Conservation (phyloP, 1,140 invertebrate genomes). For the Zaprionus davidi region DNA sequence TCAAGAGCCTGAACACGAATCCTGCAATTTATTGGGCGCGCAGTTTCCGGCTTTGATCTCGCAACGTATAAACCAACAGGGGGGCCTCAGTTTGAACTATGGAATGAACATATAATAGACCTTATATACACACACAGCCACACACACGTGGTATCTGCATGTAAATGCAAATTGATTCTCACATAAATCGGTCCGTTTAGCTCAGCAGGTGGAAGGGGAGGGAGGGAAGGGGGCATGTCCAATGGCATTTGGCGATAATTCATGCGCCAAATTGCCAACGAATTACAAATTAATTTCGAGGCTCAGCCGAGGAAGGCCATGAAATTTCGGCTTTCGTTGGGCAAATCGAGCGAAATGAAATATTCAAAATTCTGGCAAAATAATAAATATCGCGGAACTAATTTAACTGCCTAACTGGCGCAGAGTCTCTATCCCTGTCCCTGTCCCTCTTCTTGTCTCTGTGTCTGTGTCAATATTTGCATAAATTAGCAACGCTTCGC, state of each 20-base stretch:
- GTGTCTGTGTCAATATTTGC: conserved; percentile 68
- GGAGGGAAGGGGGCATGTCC: conserved; percentile 24
- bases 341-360: conserved; percentile 68
- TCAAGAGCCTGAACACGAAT: conserved; percentile 40
- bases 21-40: conserved; percentile 52
- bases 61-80: neutral
- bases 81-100: conserved; percentile 27
- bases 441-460: neutral
- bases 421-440: too few relatives aligned
- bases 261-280: conserved; percentile 73
- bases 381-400: conserved; percentile 83
- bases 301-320: conserved; percentile 53
- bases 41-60: conserved; percentile 55
- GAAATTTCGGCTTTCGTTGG: conserved; percentile 58
- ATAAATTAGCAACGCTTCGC: conserved; percentile 76
- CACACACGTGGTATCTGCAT: neutral
- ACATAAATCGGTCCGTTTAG: conserved; percentile 66
- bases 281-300: conserved; percentile 80
- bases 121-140: neutral
- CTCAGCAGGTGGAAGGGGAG: neutral
- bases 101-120: conserved; percentile 39
- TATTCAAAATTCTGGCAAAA: conserved; percentile 79
- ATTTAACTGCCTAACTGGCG: conserved; percentile 63
- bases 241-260: conserved; percentile 61
- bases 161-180: conserved; percentile 55